Evolutionary conservation across 2,888 invertebrate genomes (phyloP).

Genomic region (Latheticus oryzae): DNA sequence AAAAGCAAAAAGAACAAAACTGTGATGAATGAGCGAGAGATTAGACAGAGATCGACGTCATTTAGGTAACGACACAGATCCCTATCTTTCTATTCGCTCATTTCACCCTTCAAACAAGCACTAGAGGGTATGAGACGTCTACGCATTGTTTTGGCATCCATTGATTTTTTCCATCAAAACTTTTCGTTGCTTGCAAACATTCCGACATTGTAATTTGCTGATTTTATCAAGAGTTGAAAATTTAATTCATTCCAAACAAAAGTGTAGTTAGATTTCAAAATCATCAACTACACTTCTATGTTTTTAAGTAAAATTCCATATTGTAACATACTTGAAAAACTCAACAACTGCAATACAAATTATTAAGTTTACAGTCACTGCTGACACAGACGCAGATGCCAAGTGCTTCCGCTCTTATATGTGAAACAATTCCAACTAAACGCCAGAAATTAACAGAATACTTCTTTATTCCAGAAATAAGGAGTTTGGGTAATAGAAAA

Average conservation of each 20-base stretch:
- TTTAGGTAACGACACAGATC: slow-evolving; percentile 32
- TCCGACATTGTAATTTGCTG: slow-evolving; percentile 16
- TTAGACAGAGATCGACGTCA: slow-evolving; percentile 24
- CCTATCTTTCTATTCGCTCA: slow-evolving; percentile 11
- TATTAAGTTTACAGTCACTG: no score
- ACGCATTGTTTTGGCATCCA: slow-evolving; percentile 24
- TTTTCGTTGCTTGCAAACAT: slow-evolving; percentile 14
- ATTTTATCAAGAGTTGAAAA: no score
- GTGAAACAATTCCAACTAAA: background rate
- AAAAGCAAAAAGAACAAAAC: slow-evolving; percentile 20
- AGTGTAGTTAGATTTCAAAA: no score
- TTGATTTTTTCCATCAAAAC: slow-evolving; percentile 21
- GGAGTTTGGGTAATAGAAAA: slow-evolving; percentile 11
- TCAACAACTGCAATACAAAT: no score
- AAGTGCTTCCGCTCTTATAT: background rate
- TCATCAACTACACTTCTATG: no score
- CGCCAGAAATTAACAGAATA: background rate
- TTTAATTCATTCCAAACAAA: no score
- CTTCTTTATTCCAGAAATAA: slow-evolving; percentile 10
- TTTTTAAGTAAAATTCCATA: no score
- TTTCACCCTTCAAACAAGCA: slow-evolving; percentile 10
- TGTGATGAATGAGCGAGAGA: slow-evolving; percentile 21
- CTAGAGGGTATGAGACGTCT: background rate
- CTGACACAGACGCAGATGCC: no score
- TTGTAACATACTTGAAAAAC: no score